phyloP scores from a whole-genome alignment of 2,888 invertebrate genomes.

The Pherbina coryleti region DNA sequence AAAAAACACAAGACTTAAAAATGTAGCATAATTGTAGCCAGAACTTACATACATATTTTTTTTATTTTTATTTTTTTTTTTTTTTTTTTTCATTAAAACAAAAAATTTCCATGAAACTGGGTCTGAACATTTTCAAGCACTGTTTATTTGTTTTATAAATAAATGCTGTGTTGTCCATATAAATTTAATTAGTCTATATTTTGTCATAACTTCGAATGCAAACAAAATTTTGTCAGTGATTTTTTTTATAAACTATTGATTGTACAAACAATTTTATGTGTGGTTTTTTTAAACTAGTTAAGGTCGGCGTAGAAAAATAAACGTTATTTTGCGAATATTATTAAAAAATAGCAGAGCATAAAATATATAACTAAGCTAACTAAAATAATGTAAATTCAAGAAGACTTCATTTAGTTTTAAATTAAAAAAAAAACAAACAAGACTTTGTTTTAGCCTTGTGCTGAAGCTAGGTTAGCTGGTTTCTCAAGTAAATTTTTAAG shows the following conservation, averaged over 20 bases:
- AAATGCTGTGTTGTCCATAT: constrained; percentile 25
- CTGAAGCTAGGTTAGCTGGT: not conserved
- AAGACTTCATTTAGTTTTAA: constrained; percentile 22
- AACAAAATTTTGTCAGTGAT: constrained; percentile 12
- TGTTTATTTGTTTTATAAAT: constrained; percentile 46
- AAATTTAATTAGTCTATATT: not conserved
- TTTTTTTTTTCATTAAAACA: not conserved
- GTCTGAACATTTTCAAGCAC: constrained; percentile 37
- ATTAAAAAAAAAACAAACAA: constrained; percentile 7
- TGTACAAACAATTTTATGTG: constrained; percentile 16
- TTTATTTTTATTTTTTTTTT: not conserved
- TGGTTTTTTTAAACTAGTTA: not conserved
- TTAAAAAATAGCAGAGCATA: not conserved
- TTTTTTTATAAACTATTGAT: constrained; percentile 9
- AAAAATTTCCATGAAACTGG: constrained; percentile 30
- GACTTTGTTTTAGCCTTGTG: constrained; percentile 12
- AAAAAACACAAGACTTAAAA: constrained; percentile 40
- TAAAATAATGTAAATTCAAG: constrained; percentile 5
- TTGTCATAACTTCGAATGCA: constrained; percentile 13
- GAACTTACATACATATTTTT: not conserved
- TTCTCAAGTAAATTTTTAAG: not conserved
- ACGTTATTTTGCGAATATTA: not conserved
- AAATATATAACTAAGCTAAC: constrained; percentile 16
- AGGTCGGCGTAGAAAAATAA: not conserved
- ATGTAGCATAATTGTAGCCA: constrained; percentile 37